Evolutionary conservation across 1,140 invertebrate genomes (phyloP), one percentile per base, ranked within the genome.

Genomic region (Dryas iulia): DNA sequence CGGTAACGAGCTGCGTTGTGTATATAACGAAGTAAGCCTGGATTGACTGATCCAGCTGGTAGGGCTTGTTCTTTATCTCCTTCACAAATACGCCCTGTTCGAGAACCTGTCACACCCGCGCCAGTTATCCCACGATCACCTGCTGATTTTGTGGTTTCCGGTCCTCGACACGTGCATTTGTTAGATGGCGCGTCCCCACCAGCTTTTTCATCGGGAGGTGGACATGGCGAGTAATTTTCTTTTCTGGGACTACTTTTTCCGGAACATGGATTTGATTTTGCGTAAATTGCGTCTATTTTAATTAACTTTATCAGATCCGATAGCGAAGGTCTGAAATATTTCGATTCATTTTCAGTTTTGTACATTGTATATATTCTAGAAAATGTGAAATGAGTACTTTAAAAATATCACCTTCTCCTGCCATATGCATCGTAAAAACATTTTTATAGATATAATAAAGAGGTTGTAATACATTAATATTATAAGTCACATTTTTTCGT

Each of bases 1-100:
- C 89, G 69, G 66, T 84, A 84, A 12, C 89, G 77, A 0, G 87
- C 87, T 10, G 85, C 86, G 53, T 87, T 90, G 66, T 91, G 89
- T 47, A 91, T 84, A 66, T 87, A 76, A 6, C 89, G 83, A 2
- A 91, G 73, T 1, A 91, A 73, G 5, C 89, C 87, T n/a, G 89
- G 89, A 57, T 89, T 80, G 0, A 21, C 56, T 1, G 86, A 81
- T 14, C 86, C 77, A 8, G 60, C 60, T 0, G 85, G 85, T 4
- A 86, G 60, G 5, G 77, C 75, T 5, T 76, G 52, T 6, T 80
- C 76, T 63, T 82, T 81, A 2, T 78, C 78, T 25, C 67, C 73
- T 3, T 79, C 78, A 65, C 71, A 69, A 14, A 75, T 66, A 10
- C 76, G 69, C 23, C 78, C 77, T 0, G 80, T 78, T 11, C 89